phyloP scores from a whole-genome alignment of 2,797 vertebrate species.

The Triplophysa yarkandensis region DNA sequence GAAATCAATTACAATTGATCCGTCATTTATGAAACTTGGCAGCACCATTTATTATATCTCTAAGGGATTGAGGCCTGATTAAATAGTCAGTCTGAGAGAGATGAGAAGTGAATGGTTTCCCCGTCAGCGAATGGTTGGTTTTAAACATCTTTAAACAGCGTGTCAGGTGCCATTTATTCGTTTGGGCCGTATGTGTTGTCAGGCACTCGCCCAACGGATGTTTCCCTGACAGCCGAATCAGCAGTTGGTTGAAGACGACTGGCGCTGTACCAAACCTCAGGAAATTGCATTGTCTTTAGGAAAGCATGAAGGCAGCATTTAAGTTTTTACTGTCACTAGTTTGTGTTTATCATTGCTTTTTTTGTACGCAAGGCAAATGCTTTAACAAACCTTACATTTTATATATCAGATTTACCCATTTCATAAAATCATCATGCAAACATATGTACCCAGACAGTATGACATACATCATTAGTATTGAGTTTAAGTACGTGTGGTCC shows the following conservation, averaged over 20 bases:
- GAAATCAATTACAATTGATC: conserved; percentile 83
- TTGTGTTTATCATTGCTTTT: too few species aligned
- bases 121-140: conserved; percentile 68
- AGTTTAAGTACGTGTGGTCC: too few species aligned
- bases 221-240: conserved; percentile 42
- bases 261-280: conserved; percentile 40
- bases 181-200: conserved; percentile 61
- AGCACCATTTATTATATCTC: conserved; percentile 79
- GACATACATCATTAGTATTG: too few species aligned
- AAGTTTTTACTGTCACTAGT: too few species aligned
- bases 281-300: conserved; percentile 5
- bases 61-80: conserved; percentile 73
- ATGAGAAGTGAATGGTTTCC: conserved; percentile 60
- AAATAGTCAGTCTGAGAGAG: conserved; percentile 65
- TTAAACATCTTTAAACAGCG: conserved; percentile 64
- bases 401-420: too few species aligned
- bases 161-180: conserved; percentile 69
- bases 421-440: too few species aligned
- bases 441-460: too few species aligned
- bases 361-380: too few species aligned
- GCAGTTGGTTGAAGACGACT: conserved; percentile 7
- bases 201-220: conserved; percentile 55
- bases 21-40: conserved; percentile 77
- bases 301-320: neutral
- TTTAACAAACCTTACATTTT: too few species aligned